Evolutionary conservation across 2,888 invertebrate genomes (phyloP).

Genomic region (Drosophila anomalata): DNA sequence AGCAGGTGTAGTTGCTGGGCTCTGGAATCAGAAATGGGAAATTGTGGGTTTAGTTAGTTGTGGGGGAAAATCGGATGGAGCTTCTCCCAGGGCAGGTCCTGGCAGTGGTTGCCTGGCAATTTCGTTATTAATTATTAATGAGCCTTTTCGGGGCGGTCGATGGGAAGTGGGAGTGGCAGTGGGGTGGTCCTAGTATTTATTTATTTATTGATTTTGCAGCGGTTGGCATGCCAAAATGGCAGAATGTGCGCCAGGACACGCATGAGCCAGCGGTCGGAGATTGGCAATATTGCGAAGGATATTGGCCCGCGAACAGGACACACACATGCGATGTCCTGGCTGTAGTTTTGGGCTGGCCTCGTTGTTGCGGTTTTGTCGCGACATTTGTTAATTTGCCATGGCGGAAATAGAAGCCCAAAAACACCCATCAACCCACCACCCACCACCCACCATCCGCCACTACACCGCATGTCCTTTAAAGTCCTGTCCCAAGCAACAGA

Average conservation of each 20-base stretch:
- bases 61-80: not conserved
- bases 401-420: slow-evolving; percentile 42
- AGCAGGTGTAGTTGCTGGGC: slow-evolving; percentile 96
- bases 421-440: not conserved
- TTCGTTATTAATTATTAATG: slow-evolving; percentile 52
- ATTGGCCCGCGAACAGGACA: slow-evolving; percentile 41
- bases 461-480: slow-evolving; percentile 26
- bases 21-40: slow-evolving; percentile 86
- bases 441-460: slow-evolving; percentile 10
- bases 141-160: slow-evolving; percentile 9
- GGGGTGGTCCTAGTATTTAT: slow-evolving; percentile 49
- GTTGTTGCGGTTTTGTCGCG: slow-evolving; percentile 69
- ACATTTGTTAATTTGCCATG: slow-evolving; percentile 76
- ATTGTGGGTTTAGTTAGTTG: not conserved
- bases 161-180: not conserved
- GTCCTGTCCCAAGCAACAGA: slow-evolving; percentile 17
- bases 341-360: slow-evolving; percentile 53
- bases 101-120: slow-evolving; percentile 38
- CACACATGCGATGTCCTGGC: slow-evolving; percentile 24
- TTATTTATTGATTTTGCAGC: slow-evolving; percentile 73
- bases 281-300: slow-evolving; percentile 59
- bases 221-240: slow-evolving; percentile 68
- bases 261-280: slow-evolving; percentile 51
- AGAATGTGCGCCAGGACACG: slow-evolving; percentile 47
- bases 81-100: not conserved